Base-by-base conservation (phyloP, 2,113 vertebrate genomes). In the Chloropsis hardwickii region DNA sequence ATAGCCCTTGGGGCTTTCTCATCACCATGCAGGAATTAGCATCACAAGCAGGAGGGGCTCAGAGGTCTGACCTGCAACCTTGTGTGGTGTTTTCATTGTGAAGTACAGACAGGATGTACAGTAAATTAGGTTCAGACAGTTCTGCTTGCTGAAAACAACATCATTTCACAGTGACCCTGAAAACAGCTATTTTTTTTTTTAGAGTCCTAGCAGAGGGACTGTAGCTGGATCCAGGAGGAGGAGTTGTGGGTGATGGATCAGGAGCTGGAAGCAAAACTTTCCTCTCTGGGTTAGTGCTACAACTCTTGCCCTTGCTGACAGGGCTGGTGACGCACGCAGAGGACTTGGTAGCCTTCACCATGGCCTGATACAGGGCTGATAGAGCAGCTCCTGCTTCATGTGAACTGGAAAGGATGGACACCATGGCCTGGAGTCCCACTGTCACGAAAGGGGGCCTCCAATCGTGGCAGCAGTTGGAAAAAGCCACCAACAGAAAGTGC, bases 111-210 rank as follows among this genome's bases (percentile, higher is more conserved):
- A 35, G 45, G 84, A 80, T 80, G 81, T 91, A 65, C 91, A 83
- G 58, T 86, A 89, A 92, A 95, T 96, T 79, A 94, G 40, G 81
- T 69, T 85, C 81, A 92, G 70, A 70, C 86, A 85, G 86, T 82
- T 92, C 86, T 92, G 61, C 76, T 87, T 91, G 80, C 71, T 10
- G 84, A 69, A 88, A 94, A 89, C 77, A 95, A 87, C 60, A 73
- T 74, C 1, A 72, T 91, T 82, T 94, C 94, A 82, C 62, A 66
- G 74, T 91, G 94, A 94, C 84, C 93, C 81, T 97, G 95, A 91
- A 86, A 90, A 73, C 29, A 20, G 11, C 35, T 37, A 35, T 51
- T 57, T 57, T 74, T n/a, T 78, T 22, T 50, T 23, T 62, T 14
- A 71, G 25, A 4, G 1, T 91, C n/a, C 16, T 78, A 84, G 48